Evolutionary conservation across 2,888 invertebrate genomes (phyloP).

Genomic region (Acleris sparsana): DNA sequence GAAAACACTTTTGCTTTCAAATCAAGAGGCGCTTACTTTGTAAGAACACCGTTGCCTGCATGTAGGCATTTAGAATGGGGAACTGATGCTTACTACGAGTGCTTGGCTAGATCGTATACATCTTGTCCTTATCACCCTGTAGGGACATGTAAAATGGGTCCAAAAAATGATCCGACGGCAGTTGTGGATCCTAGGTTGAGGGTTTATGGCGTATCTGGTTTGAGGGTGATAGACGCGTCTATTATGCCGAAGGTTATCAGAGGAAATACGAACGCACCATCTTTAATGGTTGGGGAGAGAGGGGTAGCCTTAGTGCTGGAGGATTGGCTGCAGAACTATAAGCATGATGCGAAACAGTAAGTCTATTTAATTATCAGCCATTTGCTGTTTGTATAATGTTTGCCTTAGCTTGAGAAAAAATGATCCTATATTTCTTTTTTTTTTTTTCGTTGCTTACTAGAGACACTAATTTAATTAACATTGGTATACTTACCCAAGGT

Average conservation of each 20-base stretch:
- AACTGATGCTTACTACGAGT: conserved; percentile 85
- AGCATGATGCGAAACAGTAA: not conserved
- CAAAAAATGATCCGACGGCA: conserved; percentile 76
- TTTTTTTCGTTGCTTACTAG: too few relatives aligned
- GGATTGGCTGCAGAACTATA: conserved; percentile 50
- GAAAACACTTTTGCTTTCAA: conserved; percentile 83
- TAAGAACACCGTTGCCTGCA: conserved; percentile 79
- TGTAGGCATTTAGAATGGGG: conserved; percentile 84
- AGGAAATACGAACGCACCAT: conserved; percentile 91
- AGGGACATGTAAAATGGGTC: conserved; percentile 80
- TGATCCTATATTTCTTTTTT: too few relatives aligned
- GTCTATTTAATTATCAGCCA: too few relatives aligned
- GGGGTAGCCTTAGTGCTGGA: conserved; percentile 57
- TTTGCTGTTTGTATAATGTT: too few relatives aligned
- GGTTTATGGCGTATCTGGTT: conserved; percentile 83
- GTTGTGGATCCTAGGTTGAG: conserved; percentile 87
- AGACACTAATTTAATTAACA: too few relatives aligned
- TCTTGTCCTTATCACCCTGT: conserved; percentile 72
- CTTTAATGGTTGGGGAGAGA: conserved; percentile 90
- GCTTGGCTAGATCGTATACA: conserved; percentile 84
- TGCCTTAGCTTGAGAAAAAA: too few relatives aligned
- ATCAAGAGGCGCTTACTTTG: conserved; percentile 79
- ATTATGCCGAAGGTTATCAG: conserved; percentile 91
- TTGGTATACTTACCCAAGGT: too few relatives aligned
- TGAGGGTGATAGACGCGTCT: conserved; percentile 90